Conservation (phyloP, 2,888 invertebrate species). For the Palloptera scutellata region DNA sequence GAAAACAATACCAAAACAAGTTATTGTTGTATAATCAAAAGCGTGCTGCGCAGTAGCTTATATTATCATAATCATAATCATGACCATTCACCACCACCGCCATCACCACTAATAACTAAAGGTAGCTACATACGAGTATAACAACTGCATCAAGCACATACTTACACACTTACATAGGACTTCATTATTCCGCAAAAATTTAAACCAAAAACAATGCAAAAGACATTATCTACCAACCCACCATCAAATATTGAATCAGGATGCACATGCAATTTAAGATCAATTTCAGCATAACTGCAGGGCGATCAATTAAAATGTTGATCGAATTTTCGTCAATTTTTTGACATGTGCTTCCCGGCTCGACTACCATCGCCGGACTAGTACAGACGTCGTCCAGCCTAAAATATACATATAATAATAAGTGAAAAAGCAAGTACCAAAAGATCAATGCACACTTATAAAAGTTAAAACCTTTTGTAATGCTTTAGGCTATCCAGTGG, state of each 20-base stretch:
- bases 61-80: constrained; percentile 60
- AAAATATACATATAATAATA: neutral
- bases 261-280: constrained; percentile 40
- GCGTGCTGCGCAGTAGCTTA: constrained; percentile 44
- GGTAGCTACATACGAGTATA: constrained; percentile 42
- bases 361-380: constrained; percentile 3
- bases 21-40: constrained; percentile 24
- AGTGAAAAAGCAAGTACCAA: neutral
- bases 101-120: constrained; percentile 14
- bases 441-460: neutral
- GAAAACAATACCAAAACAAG: neutral
- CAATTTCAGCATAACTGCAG: constrained; percentile 64
- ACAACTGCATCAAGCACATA: constrained; percentile 6
- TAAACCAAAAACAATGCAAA: constrained; percentile 3
- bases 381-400: neutral
- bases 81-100: constrained; percentile 18
- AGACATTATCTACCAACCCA: constrained; percentile 15
- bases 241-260: constrained; percentile 22
- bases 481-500: neutral
- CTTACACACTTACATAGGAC: constrained; percentile 3
- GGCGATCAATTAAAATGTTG: constrained; percentile 66
- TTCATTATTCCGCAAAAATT: constrained; percentile 5
- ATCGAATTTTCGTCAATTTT: constrained; percentile 65
- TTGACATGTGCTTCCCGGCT: constrained; percentile 56
- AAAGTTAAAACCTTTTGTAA: neutral